Conservation (phyloP, 2,888 invertebrate genomes). For the Argyresthia goedartella region DNA sequence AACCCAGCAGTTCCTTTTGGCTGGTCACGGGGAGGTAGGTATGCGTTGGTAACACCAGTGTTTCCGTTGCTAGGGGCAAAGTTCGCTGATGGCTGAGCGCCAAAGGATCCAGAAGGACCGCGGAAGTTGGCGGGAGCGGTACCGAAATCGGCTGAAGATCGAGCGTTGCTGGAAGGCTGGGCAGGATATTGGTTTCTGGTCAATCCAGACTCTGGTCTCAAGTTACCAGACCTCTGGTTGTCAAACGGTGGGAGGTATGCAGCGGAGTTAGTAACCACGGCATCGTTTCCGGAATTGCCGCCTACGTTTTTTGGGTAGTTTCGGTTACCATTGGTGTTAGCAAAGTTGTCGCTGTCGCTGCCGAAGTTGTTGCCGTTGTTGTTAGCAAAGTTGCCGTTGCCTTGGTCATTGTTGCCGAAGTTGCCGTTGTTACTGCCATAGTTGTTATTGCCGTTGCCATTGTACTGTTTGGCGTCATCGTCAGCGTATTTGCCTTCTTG, state of each 20-base stretch:
- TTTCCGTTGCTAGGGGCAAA: not conserved
- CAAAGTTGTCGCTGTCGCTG: conserved; percentile 11
- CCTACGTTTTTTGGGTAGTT: conserved; percentile 4
- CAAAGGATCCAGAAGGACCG: not conserved
- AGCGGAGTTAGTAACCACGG: not conserved
- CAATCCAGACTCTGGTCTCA: not conserved
- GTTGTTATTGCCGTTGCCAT: not conserved
- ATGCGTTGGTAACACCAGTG: conserved; percentile 23
- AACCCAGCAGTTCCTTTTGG: not conserved
- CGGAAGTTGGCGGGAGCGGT: not conserved
- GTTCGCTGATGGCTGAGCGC: not conserved
- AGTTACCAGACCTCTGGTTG: not conserved
- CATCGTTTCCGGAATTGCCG: conserved; percentile 12
- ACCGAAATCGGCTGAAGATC: not conserved
- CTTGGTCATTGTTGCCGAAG: not conserved
- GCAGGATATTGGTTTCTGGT: not conserved
- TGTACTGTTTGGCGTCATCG: conserved; percentile 10
- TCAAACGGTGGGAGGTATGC: not conserved
- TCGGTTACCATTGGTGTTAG: conserved; percentile 13
- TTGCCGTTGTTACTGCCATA: not conserved
- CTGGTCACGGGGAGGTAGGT: conserved; percentile 29
- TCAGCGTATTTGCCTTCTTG: conserved; percentile 37
- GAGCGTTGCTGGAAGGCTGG: not conserved
- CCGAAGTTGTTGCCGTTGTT: conserved; percentile 11
- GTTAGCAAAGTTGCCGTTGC: not conserved